A percentile compares a stretch with the other conserved stretches of the same genome.
Conservation (phyloP, 2,797 vertebrate genomes). For the Spinus pinus region DNA sequence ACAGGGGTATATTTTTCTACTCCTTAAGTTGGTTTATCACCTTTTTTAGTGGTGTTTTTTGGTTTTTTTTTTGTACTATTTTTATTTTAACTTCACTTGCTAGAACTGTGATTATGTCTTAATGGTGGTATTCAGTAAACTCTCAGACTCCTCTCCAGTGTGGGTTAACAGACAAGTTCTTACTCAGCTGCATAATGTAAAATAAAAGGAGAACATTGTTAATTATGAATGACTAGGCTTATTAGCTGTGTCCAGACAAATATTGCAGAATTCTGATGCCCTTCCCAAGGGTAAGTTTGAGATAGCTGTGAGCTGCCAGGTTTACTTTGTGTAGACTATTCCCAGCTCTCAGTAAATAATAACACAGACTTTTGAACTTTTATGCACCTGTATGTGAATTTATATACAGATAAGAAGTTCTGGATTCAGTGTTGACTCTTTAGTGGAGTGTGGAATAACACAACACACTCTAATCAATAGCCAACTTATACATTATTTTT, state of each 20-base stretch:
- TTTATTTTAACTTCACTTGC: neutral
- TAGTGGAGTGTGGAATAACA: neutral
- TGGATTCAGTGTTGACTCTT: neutral
- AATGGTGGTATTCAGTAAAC: neutral
- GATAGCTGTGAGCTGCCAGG: neutral
- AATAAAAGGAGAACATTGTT: neutral
- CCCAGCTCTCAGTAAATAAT: neutral
- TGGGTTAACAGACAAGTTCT: neutral
- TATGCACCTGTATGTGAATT: neutral
- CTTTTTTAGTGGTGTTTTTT: neutral
- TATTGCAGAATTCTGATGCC: neutral
- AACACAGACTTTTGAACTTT: neutral
- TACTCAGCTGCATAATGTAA: neutral
- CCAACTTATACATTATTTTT: neutral
- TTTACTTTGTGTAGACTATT: neutral
- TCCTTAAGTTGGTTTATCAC: neutral
- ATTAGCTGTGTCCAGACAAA: constrained; percentile 2
- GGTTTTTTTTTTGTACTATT: neutral
- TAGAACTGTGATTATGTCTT: neutral
- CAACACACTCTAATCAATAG: neutral
- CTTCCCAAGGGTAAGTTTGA: neutral
- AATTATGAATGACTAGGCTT: neutral
- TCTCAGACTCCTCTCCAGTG: neutral
- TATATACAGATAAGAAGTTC: neutral
- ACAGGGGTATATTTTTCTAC: neutral